Evolutionary conservation across 2,797 vertebrate species (phyloP).

Genomic region (Cyclura pinguis): DNA sequence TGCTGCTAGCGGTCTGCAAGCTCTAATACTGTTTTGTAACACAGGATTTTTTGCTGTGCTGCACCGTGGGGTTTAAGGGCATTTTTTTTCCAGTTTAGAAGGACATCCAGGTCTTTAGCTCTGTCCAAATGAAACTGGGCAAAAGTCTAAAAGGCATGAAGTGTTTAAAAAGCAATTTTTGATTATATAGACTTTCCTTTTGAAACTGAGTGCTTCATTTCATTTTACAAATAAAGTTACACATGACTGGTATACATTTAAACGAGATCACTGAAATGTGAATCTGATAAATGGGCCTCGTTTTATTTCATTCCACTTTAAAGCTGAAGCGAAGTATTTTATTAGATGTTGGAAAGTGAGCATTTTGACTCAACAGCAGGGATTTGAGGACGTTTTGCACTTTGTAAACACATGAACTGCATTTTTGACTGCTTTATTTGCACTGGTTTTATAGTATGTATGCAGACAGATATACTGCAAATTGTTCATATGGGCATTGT

Average conservation of each 20-base stretch:
- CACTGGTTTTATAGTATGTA: constrained; percentile 79
- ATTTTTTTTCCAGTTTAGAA: constrained; percentile 57
- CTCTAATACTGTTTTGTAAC: constrained; percentile 64
- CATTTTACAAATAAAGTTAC: constrained; percentile 69
- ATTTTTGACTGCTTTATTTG: constrained; percentile 80
- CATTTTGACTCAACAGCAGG: constrained; percentile 63
- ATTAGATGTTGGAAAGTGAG: constrained; percentile 70
- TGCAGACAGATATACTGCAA: constrained; percentile 65
- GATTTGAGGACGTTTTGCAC: constrained; percentile 78
- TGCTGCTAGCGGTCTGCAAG: constrained; percentile 64
- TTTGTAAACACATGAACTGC: constrained; percentile 81
- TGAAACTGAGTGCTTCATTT: constrained; percentile 80
- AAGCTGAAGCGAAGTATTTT: constrained; percentile 69
- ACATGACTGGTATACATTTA: constrained; percentile 75
- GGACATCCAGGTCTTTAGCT: constrained; percentile 65
- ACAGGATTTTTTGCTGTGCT: constrained; percentile 54
- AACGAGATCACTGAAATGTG: constrained; percentile 76
- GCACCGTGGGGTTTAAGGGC: constrained; percentile 62
- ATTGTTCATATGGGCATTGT: constrained; percentile 80
- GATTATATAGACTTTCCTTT: constrained; percentile 80
- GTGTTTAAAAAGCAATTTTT: constrained; percentile 70
- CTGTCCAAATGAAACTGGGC: constrained; percentile 67
- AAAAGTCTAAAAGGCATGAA: constrained; percentile 62
- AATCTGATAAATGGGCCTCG: constrained; percentile 66
- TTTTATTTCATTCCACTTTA: constrained; percentile 77